Evolutionary conservation across 2,797 vertebrate species (phyloP).

Genomic region (Bradypodion pumilum): DNA sequence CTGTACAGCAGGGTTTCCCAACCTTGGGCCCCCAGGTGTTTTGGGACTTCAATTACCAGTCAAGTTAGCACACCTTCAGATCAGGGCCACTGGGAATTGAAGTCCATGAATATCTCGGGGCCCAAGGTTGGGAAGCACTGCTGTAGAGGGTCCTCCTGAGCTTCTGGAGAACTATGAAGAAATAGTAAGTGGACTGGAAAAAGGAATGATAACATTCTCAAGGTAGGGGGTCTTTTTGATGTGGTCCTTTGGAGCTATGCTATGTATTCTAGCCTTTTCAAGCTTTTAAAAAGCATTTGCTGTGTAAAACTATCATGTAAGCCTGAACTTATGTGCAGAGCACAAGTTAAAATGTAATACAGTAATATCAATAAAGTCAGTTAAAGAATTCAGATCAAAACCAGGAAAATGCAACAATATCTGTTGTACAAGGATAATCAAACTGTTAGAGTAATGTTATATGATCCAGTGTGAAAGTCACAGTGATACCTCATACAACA

Average conservation of each 20-base stretch:
- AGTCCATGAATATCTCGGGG: too few relatives aligned
- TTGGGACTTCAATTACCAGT: too few relatives aligned
- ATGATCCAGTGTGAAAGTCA: not conserved
- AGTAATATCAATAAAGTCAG: not conserved
- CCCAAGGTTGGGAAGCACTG: too few relatives aligned
- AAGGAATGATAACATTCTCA: not conserved
- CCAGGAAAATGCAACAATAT: not conserved
- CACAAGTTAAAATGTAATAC: not conserved
- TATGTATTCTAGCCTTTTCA: not conserved
- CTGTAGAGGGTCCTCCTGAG: not conserved
- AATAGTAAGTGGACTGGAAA: not conserved
- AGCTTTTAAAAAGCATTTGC: not conserved
- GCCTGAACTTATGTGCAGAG: not conserved
- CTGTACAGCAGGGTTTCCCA: too few relatives aligned
- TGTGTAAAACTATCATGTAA: not conserved
- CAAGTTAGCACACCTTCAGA: too few relatives aligned
- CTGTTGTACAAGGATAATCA: not conserved
- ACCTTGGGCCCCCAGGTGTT: too few relatives aligned
- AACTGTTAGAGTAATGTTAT: not conserved
- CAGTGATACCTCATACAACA: too few relatives aligned
- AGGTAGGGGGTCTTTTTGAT: not conserved
- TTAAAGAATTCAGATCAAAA: not conserved
- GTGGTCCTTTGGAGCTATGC: not conserved
- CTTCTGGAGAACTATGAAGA: not conserved
- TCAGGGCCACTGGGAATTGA: too few relatives aligned